A percentile compares a stretch with the other conserved stretches of the same genome.
These are phyloP conservation scores for Molanna angustata DNA, from an alignment of 2,888 invertebrate genomes.

Conservation along the genomic window DNA sequence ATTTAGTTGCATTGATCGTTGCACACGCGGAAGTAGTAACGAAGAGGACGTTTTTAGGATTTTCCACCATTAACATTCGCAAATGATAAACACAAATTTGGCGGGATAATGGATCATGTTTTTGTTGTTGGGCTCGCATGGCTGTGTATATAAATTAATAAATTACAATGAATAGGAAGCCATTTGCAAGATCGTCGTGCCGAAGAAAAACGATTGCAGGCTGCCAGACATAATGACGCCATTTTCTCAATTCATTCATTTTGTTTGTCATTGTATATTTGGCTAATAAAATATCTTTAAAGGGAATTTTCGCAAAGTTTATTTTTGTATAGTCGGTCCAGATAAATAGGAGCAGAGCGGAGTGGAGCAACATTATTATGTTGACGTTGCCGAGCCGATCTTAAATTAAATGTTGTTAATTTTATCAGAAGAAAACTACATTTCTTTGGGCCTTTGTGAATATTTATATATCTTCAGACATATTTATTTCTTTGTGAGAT, in stretches of 20 bases:
- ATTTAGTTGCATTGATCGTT: too few species aligned
- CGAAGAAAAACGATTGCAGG: conserved; percentile 2
- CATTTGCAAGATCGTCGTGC: conserved; percentile 5
- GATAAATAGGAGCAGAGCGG: too few species aligned
- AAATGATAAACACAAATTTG: conserved; percentile 9
- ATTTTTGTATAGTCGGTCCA: too few species aligned
- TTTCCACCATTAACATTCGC: conserved; percentile 1
- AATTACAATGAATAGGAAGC: conserved; percentile 10
- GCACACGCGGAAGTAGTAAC: not conserved
- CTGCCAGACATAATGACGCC: conserved; percentile 5
- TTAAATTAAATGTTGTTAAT: too few species aligned
- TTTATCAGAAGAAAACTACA: too few species aligned
- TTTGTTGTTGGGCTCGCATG: not conserved
- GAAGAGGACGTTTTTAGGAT: not conserved
- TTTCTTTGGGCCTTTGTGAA: too few species aligned
- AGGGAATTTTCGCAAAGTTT: too few species aligned
- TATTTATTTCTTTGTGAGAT: too few species aligned
- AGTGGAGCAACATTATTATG: too few species aligned
- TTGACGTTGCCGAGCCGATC: too few species aligned
- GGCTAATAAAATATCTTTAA: not conserved
- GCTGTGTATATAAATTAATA: conserved; percentile 9
- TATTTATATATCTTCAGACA: too few species aligned
- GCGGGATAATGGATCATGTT: conserved; percentile 14
- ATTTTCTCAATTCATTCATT: conserved; percentile 7
- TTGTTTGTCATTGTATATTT: conserved; percentile 4